Percentiles rank a stretch among this genome's conserved stretches.
Evolutionary conservation across 2,888 invertebrate species (phyloP).

Genomic region (Clivina fossor): DNA sequence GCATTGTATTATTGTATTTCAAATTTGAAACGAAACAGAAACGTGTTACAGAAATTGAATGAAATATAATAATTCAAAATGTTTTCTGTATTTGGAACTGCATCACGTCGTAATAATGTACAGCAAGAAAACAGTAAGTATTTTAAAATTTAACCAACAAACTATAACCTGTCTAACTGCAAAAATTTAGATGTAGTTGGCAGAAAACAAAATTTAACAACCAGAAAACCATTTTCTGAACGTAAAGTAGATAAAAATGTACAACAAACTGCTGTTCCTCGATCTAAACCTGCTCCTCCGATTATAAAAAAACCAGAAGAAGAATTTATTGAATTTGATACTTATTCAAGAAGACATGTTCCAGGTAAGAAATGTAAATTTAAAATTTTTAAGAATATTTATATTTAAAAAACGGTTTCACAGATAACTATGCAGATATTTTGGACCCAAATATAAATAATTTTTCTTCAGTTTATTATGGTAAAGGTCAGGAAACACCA

Average conservation of each 20-base stretch:
- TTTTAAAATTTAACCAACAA: not conserved
- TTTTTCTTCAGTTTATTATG: not conserved
- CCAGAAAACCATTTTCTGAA: conserved; percentile 12
- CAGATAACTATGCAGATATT: conserved; percentile 17
- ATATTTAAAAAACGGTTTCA: conserved; percentile 1
- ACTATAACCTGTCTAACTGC: not conserved
- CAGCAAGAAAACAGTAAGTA: conserved; percentile 26
- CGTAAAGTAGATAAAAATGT: conserved; percentile 3
- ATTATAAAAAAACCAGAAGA: not conserved
- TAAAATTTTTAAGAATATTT: not conserved
- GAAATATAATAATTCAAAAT: conserved; percentile 9
- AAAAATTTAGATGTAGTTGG: conserved; percentile 4
- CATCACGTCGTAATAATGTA: not conserved
- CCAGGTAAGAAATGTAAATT: conserved; percentile 13
- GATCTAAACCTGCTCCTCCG: not conserved
- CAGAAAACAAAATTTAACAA: conserved; percentile 12
- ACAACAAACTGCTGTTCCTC: not conserved
- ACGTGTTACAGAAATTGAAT: not conserved
- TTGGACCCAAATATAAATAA: not conserved
- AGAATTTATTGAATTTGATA: conserved; percentile 7
- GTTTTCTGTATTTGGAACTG: conserved; percentile 6
- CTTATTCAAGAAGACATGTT: conserved; percentile 17
- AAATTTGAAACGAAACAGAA: not conserved
- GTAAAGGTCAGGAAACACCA: conserved; percentile 6
- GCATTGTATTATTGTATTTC: too few species aligned